A percentile compares a stretch with the other conserved stretches of the same genome.
Conservation (phyloP, 1,140 invertebrate species). For the Limonius californicus region DNA sequence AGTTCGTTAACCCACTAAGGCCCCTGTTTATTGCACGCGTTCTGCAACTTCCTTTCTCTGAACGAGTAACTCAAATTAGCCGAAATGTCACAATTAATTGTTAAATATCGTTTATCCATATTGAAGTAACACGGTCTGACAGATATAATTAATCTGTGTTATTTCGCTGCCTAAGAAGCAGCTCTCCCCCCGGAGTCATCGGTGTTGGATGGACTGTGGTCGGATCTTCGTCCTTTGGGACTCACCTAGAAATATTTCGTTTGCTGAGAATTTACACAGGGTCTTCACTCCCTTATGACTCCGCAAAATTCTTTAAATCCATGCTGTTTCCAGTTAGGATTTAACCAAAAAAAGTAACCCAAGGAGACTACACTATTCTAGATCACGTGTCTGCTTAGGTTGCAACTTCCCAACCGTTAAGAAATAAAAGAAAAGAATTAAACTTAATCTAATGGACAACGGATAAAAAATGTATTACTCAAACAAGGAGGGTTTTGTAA, state of each 20-base stretch:
- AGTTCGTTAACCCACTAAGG: too few species aligned
- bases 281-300: too few species aligned
- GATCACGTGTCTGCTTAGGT: too few species aligned
- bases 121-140: slow-evolving; percentile 46
- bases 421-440: too few species aligned
- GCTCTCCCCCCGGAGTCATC: slow-evolving; percentile 44
- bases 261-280: not conserved
- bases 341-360: too few species aligned
- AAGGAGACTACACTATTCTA: too few species aligned
- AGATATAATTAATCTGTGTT: slow-evolving; percentile 48
- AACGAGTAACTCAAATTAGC: slow-evolving; percentile 24
- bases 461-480: too few species aligned
- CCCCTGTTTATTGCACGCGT: too few species aligned
- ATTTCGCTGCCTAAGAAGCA: slow-evolving; percentile 44
- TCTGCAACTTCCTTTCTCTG: slow-evolving; percentile 3
- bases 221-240: slow-evolving; percentile 22
- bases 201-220: slow-evolving; percentile 21
- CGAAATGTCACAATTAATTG: slow-evolving; percentile 45
- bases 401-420: too few species aligned
- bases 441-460: too few species aligned
- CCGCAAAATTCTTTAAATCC: not conserved
- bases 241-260: slow-evolving; percentile 16
- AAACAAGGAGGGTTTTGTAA: too few species aligned
- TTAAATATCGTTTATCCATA: slow-evolving; percentile 47
- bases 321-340: too few species aligned